Conservation (phyloP, 2,888 invertebrate genomes). For the Lepidonotus clava region DNA sequence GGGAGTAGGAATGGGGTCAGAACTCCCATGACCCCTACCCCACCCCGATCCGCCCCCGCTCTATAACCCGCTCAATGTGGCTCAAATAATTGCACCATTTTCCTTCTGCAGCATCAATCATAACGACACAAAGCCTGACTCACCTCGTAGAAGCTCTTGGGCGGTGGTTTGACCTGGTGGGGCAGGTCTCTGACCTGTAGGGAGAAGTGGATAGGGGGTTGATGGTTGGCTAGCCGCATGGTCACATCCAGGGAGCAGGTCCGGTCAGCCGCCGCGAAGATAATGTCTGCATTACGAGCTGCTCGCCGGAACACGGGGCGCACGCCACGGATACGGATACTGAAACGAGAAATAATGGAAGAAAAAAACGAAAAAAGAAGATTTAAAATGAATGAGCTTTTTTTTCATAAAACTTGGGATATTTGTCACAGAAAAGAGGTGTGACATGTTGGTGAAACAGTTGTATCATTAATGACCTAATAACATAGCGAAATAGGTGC, state of each 20-base stretch:
- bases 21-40: background rate
- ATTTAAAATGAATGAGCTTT: no score
- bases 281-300: conserved; percentile 51
- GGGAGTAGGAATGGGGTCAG: background rate
- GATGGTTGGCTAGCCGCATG: background rate
- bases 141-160: conserved; percentile 55
- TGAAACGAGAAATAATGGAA: background rate
- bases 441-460: no score
- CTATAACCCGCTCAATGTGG: background rate
- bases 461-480: no score
- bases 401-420: no score
- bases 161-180: conserved; percentile 40
- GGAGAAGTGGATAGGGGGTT: background rate
- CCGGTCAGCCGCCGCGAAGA: conserved; percentile 30
- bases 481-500: no score
- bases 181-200: conserved; percentile 38
- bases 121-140: background rate
- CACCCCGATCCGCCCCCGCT: background rate
- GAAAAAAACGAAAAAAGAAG: no score
- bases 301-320: conserved; percentile 44
- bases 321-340: conserved; percentile 34
- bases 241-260: conserved; percentile 52
- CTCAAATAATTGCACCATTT: background rate
- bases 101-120: background rate
- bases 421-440: no score